Conservation (phyloP, 2,888 invertebrate species). For the Papilio gigon region DNA sequence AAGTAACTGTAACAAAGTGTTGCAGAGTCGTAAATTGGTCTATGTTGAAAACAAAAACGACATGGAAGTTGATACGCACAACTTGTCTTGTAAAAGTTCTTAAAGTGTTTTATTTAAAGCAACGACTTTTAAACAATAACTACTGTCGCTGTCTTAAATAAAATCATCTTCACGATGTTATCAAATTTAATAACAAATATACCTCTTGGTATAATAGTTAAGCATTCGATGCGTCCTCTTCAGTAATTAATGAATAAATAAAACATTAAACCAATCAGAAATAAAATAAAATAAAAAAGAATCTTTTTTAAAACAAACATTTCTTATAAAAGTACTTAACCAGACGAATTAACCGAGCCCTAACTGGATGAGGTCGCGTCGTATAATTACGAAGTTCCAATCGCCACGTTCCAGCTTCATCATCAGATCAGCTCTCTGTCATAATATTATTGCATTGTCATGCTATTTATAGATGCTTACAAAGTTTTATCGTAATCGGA, state of each 20-base stretch:
- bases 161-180: neutral
- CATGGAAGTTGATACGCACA: conserved; percentile 6
- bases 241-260: neutral
- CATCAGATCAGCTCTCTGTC: no score
- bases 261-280: neutral
- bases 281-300: no score
- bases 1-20: conserved; percentile 56
- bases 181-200: neutral
- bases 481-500: no score
- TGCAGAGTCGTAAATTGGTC: conserved; percentile 49
- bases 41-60: conserved; percentile 49
- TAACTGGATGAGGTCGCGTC: no score
- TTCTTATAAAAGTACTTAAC: no score
- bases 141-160: neutral
- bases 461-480: no score
- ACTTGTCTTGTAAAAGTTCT: neutral
- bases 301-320: no score
- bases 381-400: no score
- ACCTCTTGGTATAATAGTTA: neutral
- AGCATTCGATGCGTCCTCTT: neutral
- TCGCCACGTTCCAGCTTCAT: no score
- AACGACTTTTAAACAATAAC: neutral
- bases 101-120: neutral
- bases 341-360: no score
- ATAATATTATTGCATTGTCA: no score